Evolutionary conservation across 2,888 invertebrate genomes (phyloP).

Genomic region (Busseola fusca): DNA sequence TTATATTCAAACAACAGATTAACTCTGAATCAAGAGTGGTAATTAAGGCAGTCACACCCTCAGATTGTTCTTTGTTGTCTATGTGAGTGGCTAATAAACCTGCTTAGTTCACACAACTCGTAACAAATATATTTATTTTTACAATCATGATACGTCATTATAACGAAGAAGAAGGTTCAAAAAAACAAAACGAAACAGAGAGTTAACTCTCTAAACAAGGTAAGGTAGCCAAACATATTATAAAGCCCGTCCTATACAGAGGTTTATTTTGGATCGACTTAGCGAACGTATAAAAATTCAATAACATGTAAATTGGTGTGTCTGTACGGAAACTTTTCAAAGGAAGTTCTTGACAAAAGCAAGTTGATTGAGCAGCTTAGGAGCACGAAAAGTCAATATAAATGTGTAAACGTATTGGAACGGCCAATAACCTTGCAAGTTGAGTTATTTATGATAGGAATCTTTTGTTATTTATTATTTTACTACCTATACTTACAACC

Average conservation of each 20-base stretch:
- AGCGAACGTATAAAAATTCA: slow-evolving; percentile 87
- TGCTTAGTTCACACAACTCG: slow-evolving; percentile 10
- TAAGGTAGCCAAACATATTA: slow-evolving; percentile 49
- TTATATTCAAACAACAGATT: slow-evolving; percentile 11
- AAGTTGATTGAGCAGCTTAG: slow-evolving; percentile 78
- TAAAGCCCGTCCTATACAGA: slow-evolving; percentile 34
- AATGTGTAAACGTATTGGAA: slow-evolving; percentile 53
- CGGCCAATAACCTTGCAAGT: slow-evolving; percentile 36
- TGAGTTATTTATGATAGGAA: slow-evolving; percentile 23
- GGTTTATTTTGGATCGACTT: slow-evolving; percentile 71
- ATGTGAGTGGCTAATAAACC: slow-evolving; percentile 6
- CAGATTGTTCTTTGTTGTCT: slow-evolving; percentile 13
- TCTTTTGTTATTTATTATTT: slow-evolving; percentile 24
- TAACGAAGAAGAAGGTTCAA: slow-evolving; percentile 34
- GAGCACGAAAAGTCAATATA: slow-evolving; percentile 59
- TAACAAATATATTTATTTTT: slow-evolving; percentile 29
- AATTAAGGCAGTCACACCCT: slow-evolving; percentile 22
- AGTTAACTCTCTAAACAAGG: slow-evolving; percentile 43
- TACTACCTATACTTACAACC: background rate
- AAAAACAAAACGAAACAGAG: no score
- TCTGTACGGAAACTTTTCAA: slow-evolving; percentile 82
- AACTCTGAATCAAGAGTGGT: slow-evolving; percentile 7
- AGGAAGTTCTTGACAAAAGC: slow-evolving; percentile 79
- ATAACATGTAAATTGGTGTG: slow-evolving; percentile 88
- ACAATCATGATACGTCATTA: slow-evolving; percentile 28